These are phyloP conservation scores for Perodicticus potto DNA, from an alignment of 2,797 vertebrate genomes.

Conservation along the genomic window DNA sequence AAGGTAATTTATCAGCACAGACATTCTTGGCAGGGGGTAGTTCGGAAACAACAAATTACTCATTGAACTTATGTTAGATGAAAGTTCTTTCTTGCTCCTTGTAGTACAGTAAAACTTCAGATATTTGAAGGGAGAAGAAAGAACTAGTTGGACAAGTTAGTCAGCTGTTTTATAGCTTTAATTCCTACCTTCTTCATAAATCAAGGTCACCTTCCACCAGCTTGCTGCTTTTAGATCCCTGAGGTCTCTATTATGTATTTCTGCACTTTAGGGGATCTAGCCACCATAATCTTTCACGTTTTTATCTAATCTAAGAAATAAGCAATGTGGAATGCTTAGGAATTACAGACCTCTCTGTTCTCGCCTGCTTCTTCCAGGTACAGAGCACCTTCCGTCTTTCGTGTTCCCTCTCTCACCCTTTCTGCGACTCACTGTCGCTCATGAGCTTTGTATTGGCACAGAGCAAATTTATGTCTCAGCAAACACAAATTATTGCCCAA, in stretches of 20 bases:
- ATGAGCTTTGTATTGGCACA: constrained; percentile 66
- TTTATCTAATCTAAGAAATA: constrained; percentile 21
- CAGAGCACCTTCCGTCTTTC: neutral
- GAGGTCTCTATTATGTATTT: constrained; percentile 23
- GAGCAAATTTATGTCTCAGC: constrained; percentile 59
- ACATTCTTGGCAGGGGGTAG: neutral
- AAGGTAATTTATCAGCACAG: constrained; percentile 29
- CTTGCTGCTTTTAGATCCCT: neutral
- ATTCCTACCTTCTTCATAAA: neutral
- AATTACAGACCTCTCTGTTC: neutral
- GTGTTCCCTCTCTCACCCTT: neutral
- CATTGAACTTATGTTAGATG: neutral
- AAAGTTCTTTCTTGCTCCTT: neutral
- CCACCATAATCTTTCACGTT: neutral
- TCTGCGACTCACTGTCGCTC: constrained; percentile 15
- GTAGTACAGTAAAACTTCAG: neutral
- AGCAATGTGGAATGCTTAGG: neutral
- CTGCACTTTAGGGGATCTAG: neutral
- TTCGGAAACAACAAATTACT: constrained; percentile 37
- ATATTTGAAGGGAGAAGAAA: neutral
- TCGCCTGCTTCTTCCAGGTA: neutral
- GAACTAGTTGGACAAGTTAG: neutral
- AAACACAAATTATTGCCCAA: constrained; percentile 68
- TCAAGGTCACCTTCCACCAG: neutral
- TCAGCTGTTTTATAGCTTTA: neutral